Base-by-base conservation (phyloP, 1,140 invertebrate species). In the Zaprionus gabonicus region DNA sequence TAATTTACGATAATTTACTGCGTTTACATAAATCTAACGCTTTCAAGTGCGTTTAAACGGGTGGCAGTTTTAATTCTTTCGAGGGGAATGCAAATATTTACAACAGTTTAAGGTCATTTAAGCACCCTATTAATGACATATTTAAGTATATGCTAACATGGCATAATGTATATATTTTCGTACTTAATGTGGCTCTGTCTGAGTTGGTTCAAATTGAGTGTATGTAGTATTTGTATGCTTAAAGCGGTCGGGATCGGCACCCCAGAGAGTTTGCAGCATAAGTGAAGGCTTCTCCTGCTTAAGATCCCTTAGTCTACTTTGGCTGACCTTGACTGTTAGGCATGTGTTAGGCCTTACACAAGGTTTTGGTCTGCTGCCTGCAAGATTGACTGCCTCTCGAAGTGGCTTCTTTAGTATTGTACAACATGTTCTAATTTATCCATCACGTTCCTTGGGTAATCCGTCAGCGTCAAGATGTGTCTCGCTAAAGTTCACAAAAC, bases 1-100 rank as follows among this genome's bases (percentile, higher is more conserved):
- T 51, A 25, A 66, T 56, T 66, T 57, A 66, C 55, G 51, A 28
- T 66, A 66, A 66, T 66, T 57, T 66, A 57, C 55, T 4, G 38
- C 36, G 38, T 56, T 66, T 66, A 66, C 64, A 66, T 66, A 56
- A 56, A 66, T 56, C 51, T 41, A 65, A 38, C 36, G 36, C 20
- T 38, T 34, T n/a, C 41, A 15, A 38, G 36, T 38, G 41, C 20
- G n/a, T 41, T 27, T 20, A 60, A 60, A 28, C n/a, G 38, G 38
- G 13, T 15, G 7, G 6, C 46, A 3, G 17, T 49, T 49, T 49
- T 20, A 51, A 51, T 51, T 51, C 23, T 25, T 13, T 12, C 25
- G 46, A 25, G 46, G 46, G 46, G 20, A 5, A 20, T 51, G 20
- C 20, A 51, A 51, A 51, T 51, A 51, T 25, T 51, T 51, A 12